phyloP scores from a whole-genome alignment of 2,113 vertebrate species.

The Anolis carolinensis region DNA sequence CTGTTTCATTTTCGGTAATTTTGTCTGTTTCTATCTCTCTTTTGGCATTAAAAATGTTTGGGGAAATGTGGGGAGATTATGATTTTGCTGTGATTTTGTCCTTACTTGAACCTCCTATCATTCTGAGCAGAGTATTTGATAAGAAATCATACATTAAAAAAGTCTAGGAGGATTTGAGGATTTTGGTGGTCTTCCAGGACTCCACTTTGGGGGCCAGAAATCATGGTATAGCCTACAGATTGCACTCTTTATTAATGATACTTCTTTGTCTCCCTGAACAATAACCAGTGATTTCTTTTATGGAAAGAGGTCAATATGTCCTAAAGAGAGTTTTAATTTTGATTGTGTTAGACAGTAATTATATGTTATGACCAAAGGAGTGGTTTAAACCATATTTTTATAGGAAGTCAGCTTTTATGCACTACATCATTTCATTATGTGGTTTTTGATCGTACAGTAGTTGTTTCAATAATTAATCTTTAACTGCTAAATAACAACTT shows the following conservation, averaged over 20 bases:
- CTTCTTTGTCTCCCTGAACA: constrained; percentile 58
- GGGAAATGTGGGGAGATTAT: too few species aligned
- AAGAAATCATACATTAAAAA: too few species aligned
- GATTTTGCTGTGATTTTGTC: too few species aligned
- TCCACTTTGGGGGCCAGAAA: too few species aligned
- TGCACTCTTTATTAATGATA: constrained; percentile 50
- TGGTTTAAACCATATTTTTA: constrained; percentile 65
- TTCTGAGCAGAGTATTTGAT: too few species aligned
- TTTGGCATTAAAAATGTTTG: too few species aligned
- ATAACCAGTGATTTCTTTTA: constrained; percentile 62
- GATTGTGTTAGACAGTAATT: constrained; percentile 80
- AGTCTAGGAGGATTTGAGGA: too few species aligned
- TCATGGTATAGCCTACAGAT: too few species aligned
- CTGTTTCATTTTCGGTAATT: too few species aligned
- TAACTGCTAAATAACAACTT: constrained; percentile 64
- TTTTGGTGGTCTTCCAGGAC: too few species aligned
- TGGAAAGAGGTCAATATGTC: constrained; percentile 20
- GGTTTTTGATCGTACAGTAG: constrained; percentile 63
- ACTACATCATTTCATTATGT: constrained; percentile 72
- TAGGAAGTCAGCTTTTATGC: constrained; percentile 72
- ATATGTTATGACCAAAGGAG: constrained; percentile 76
- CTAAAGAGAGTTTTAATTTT: constrained; percentile 74
- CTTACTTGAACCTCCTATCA: too few species aligned
- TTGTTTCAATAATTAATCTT: constrained; percentile 71
- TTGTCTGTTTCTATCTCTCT: too few species aligned